phyloP scores from a whole-genome alignment of 2,113 vertebrate genomes.

The Sinosuthora webbiana region DNA sequence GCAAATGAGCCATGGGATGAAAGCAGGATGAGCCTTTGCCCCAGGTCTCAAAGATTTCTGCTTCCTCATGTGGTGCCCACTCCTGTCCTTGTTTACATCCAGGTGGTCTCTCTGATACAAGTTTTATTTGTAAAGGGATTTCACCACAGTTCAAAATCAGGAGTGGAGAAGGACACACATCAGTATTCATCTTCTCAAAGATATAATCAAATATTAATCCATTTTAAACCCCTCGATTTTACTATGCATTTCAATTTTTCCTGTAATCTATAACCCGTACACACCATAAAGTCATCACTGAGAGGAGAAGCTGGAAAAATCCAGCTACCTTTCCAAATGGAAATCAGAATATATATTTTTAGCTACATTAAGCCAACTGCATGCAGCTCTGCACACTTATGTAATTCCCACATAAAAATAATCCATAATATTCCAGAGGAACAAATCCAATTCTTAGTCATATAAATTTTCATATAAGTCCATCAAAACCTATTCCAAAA shows the following conservation, averaged over 20 bases:
- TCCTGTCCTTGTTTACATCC: neutral
- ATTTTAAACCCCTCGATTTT: constrained; percentile 44
- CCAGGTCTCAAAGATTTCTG: neutral
- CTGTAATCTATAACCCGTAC: constrained; percentile 62
- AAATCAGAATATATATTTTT: constrained; percentile 77
- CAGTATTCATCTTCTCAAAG: constrained; percentile 1
- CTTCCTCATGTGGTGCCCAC: neutral
- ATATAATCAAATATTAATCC: constrained; percentile 55
- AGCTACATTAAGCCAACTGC: constrained; percentile 76
- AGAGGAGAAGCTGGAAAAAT: constrained; percentile 61
- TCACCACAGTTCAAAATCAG: neutral
- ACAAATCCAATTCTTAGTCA: constrained; percentile 78
- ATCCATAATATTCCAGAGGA: constrained; percentile 80
- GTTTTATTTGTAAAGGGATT: neutral
- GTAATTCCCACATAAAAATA: constrained; percentile 81
- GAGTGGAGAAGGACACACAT: neutral
- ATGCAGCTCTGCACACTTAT: constrained; percentile 75
- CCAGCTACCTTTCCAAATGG: constrained; percentile 69
- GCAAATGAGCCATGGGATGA: neutral
- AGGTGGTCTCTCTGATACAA: neutral
- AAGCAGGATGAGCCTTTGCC: constrained; percentile 24
- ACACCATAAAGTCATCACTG: constrained; percentile 69
- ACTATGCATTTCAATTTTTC: constrained; percentile 63
- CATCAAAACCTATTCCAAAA: constrained; percentile 79
- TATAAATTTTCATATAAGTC: constrained; percentile 79